Conservation (phyloP, 2,113 vertebrate genomes). For the Rhinolophus sinicus region DNA sequence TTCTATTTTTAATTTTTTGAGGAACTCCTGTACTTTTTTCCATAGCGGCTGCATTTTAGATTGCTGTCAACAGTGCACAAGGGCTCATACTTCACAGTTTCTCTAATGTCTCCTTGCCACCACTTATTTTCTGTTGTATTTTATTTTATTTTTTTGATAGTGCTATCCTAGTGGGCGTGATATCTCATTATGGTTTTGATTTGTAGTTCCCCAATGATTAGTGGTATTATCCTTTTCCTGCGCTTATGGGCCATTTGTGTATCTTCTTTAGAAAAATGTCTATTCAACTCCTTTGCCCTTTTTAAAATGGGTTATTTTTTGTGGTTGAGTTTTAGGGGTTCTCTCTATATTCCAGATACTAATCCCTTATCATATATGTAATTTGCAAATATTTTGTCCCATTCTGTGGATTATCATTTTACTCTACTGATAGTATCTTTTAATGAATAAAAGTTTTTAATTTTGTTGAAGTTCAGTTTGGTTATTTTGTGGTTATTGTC, state of each 20-base stretch:
- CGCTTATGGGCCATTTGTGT: background rate
- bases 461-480: background rate
- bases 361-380: background rate
- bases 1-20: constrained; percentile 33
- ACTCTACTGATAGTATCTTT: background rate
- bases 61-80: background rate
- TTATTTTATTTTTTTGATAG: background rate
- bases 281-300: background rate
- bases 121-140: background rate
- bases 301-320: background rate
- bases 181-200: background rate
- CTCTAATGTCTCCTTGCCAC: background rate
- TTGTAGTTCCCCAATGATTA: background rate
- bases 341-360: background rate
- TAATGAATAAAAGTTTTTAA: background rate
- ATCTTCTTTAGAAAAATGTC: background rate
- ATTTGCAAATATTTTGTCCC: background rate
- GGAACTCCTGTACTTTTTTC: background rate
- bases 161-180: background rate
- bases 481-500: background rate
- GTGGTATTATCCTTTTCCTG: background rate
- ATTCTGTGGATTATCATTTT: background rate
- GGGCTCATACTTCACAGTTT: background rate
- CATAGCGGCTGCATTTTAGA: background rate
- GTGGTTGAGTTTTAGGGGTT: background rate